Conservation (phyloP, 2,888 invertebrate genomes). For the Trachelus iudaicus region DNA sequence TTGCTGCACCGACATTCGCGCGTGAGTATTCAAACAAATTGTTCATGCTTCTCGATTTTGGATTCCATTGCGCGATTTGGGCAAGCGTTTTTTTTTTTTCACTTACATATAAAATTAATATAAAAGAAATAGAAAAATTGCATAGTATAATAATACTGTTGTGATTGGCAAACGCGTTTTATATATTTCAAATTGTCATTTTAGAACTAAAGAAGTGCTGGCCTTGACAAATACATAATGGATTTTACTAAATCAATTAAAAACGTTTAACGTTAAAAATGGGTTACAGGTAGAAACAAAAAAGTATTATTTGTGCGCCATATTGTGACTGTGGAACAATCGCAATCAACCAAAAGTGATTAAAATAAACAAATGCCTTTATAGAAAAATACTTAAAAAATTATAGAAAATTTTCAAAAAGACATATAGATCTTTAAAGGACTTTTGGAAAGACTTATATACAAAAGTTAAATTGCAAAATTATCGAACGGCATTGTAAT, state of each 20-base stretch:
- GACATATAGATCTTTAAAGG: neutral
- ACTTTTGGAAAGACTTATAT: neutral
- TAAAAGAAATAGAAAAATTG: neutral
- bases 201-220: neutral
- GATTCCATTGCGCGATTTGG: neutral
- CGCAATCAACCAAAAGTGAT: neutral
- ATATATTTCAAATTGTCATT: neutral
- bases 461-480: neutral
- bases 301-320: neutral
- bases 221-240: neutral
- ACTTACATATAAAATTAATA: neutral
- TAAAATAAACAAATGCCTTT: neutral
- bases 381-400: neutral
- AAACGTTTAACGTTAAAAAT: neutral
- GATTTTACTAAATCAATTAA: neutral
- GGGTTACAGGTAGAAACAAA: neutral
- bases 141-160: neutral
- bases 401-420: neutral
- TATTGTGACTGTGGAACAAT: neutral
- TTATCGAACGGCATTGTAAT: neutral
- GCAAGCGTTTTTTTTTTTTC: neutral
- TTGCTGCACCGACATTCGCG: conserved; percentile 20
- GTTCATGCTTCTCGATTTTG: neutral
- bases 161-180: neutral
- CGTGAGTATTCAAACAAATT: conserved; percentile 30